Evolutionary conservation across 37 sponge, comb jelly and placozoan species (phyloP), one percentile per base, ranked within the genome.

Genomic region (Aplysina aerophoba): DNA sequence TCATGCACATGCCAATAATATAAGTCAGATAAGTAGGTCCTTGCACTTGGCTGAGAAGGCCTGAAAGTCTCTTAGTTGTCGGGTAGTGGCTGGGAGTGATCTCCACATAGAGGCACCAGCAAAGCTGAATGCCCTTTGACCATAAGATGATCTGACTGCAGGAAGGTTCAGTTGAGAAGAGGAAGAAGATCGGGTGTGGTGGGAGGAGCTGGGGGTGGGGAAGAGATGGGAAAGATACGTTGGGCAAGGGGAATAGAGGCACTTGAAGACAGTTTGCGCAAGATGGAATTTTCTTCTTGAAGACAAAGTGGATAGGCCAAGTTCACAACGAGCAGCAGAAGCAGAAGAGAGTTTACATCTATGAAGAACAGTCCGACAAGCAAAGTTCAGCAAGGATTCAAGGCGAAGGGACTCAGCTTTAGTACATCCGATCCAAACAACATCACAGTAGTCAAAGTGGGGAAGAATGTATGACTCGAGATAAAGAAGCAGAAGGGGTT

Each of bases 251-350:
- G 66, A 65, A 65, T 15, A 27, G 34, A 69, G 33, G 34, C 71
- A 69, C 33, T 27, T 69, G 4, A 69, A 69, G 34, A 30, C 34
- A 31, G 30, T 1, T 69, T 69, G 28, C 1, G 71, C 71, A 17
- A 27, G 6, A 27, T 69, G 71, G 34, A 69, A 35, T 35, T 69
- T 69, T 69, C 71, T 69, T 35, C 71, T 69, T 17, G 33, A 69
- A 30, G 71, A n/a, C n/a, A n/a, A n/a, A n/a, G n/a, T n/a, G n/a
- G n/a, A n/a, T 35, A 27, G 6, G 34, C 66, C 66, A 65, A 65
- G 66, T 65, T 65, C 28, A 15, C 30, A 6, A 69, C 6, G 4
- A 30, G 34, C 33, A 11, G 33, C 28, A 69, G 34, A 27, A 27
- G 34, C 28, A 27, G 71, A 69, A 30, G 34, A 69, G 34, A 30